Evolutionary conservation across 2,888 invertebrate genomes (phyloP), one percentile per base, ranked within the genome.

Genomic region (Caenorhabditis sp.): DNA sequence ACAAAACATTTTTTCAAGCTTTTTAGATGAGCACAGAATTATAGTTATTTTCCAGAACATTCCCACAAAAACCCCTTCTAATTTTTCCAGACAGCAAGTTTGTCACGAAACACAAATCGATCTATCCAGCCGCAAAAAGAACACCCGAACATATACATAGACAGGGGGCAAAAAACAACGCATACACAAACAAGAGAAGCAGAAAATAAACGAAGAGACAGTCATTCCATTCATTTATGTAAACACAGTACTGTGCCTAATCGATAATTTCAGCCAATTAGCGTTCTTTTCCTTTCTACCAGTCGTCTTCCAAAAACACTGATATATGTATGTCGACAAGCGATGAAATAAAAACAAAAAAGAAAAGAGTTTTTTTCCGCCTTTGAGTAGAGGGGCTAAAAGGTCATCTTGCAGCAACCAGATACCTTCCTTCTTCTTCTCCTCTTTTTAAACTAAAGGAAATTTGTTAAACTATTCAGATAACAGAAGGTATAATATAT

Each of bases 201-300:
- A 43, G 43, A 17, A 43, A 43, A 43, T 17, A 43, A 17, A 17
- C 43, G 17, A 17, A 43, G 43, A 7, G 14, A 43, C 43, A 43
- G 43, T 43, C n/a, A 54, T 49, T 36, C 25, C n/a, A 54, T 26
- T 60, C 10, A 31, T 31, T 31, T 23, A n/a, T 59, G 14, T 21
- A 14, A 49, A 49, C 61, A 52, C 12, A 31, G 31, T 31, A 20
- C 26, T 21, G 59, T 27, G 8, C 25, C 38, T 20, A 17, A 43
- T 14, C 21, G 17, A 62, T 67, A 38, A 67, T 62, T 67, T 57
- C 27, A 62, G 58, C 67, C 52, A 62, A 62, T 67, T 60, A 20
- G 43, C 14, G 1, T 43, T 43, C 8, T 43, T 43, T 10, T 31
- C 31, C 10, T 31, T 31, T 10, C 5, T 10, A 4, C 31, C 10